Conservation (phyloP, 2,888 invertebrate genomes). For the Campoletis raptor region DNA sequence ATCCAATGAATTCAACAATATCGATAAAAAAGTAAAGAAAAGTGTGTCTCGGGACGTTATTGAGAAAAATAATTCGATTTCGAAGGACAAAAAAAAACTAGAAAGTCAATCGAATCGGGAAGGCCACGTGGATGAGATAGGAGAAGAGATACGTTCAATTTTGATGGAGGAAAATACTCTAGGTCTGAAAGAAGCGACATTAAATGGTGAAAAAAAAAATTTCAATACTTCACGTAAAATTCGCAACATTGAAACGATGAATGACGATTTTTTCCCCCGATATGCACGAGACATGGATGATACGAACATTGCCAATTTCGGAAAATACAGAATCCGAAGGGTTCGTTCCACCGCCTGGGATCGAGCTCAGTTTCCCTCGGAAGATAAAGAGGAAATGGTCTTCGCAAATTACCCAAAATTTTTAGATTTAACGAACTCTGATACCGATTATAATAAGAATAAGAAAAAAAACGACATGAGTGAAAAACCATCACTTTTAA, state of each 20-base stretch:
- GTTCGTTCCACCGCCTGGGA: slow-evolving; percentile 47
- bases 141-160: slow-evolving; percentile 68
- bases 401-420: slow-evolving; percentile 34
- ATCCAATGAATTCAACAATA: neutral
- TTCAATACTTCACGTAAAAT: slow-evolving; percentile 31
- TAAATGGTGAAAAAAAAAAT: neutral
- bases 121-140: slow-evolving; percentile 63
- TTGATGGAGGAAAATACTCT: slow-evolving; percentile 66
- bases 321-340: slow-evolving; percentile 52
- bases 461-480: slow-evolving; percentile 23
- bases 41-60: slow-evolving; percentile 18
- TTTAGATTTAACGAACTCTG: slow-evolving; percentile 46
- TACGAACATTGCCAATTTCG: slow-evolving; percentile 48
- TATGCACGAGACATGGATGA: slow-evolving; percentile 54
- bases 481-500: neutral
- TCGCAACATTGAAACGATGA: slow-evolving; percentile 14
- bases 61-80: slow-evolving; percentile 21
- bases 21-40: slow-evolving; percentile 50
- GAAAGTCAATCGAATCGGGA: slow-evolving; percentile 43
- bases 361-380: slow-evolving; percentile 5
- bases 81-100: slow-evolving; percentile 67
- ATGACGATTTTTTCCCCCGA: slow-evolving; percentile 35
- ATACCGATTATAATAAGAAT: slow-evolving; percentile 1
- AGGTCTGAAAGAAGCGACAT: neutral
- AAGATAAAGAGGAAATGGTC: slow-evolving; percentile 13